Percentiles rank a stretch among this genome's conserved stretches.
Conservation (phyloP, 2,797 vertebrate species). For the Sebastes vulpes region DNA sequence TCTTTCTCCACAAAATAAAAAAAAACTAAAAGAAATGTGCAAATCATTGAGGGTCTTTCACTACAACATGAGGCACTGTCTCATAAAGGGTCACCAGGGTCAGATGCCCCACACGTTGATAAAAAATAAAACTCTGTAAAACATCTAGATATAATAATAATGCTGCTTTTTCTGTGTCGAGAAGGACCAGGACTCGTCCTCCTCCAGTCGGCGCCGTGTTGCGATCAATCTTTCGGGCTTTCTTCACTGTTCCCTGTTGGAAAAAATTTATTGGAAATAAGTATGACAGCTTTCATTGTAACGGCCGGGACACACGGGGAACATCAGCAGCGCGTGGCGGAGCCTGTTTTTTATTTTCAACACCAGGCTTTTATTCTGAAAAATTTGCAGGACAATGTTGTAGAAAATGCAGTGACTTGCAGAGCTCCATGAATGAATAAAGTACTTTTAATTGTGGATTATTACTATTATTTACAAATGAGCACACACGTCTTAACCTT, state of each 20-base stretch:
- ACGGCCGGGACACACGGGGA: not conserved
- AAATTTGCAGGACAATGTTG: too few relatives aligned
- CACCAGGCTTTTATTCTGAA: too few relatives aligned
- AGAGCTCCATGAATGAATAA: too few relatives aligned
- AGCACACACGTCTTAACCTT: too few relatives aligned
- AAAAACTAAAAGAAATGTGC: constrained; percentile 55
- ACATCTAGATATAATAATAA: constrained; percentile 71
- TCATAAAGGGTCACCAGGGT: constrained; percentile 73
- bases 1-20: constrained; percentile 34
- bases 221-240: constrained; percentile 79
- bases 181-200: constrained; percentile 59
- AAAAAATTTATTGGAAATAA: constrained; percentile 19
- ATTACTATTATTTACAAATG: too few relatives aligned
- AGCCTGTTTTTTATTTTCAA: too few relatives aligned
- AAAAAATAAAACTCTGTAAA: constrained; percentile 82
- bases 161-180: constrained; percentile 62
- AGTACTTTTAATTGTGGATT: too few relatives aligned
- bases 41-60: constrained; percentile 68
- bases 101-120: constrained; percentile 66
- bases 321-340: not conserved
- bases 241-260: constrained; percentile 84
- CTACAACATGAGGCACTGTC: constrained; percentile 84
- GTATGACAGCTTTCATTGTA: not conserved
- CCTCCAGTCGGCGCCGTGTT: constrained; percentile 13
- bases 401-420: too few relatives aligned